phyloP scores from a whole-genome alignment of 1,140 invertebrate genomes.

The Chironomus tepperi region DNA sequence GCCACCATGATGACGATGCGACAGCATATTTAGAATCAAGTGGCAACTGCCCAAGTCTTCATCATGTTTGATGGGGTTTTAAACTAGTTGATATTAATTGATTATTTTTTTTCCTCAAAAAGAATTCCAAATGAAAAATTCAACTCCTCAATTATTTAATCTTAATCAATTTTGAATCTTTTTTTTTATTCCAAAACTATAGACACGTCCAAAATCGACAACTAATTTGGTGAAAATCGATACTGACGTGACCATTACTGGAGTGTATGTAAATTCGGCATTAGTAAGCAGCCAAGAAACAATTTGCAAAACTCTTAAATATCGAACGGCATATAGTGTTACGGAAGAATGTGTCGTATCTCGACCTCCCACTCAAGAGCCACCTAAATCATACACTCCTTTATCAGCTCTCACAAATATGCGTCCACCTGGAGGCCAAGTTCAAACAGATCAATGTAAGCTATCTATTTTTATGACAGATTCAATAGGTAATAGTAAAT shows the following conservation, averaged over 20 bases:
- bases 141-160: too few relatives aligned
- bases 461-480: background rate
- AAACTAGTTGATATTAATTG: too few relatives aligned
- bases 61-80: too few relatives aligned
- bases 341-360: conserved; percentile 41
- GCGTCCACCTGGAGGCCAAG: conserved; percentile 59
- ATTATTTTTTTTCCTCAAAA: too few relatives aligned
- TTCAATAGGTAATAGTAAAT: background rate
- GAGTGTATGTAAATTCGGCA: conserved; percentile 65
- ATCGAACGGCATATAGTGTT: conserved; percentile 45
- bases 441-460: background rate
- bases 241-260: conserved; percentile 76
- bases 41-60: too few relatives aligned
- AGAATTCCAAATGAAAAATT: too few relatives aligned
- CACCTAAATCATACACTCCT: conserved; percentile 70
- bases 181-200: background rate
- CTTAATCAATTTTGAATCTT: too few relatives aligned
- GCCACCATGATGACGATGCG: too few relatives aligned
- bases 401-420: conserved; percentile 76
- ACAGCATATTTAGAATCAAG: too few relatives aligned
- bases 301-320: conserved; percentile 70
- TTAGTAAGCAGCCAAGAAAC: conserved; percentile 67
- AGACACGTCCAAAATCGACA: conserved; percentile 36
- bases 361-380: conserved; percentile 69
- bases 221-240: conserved; percentile 67